These are phyloP conservation scores for Rallus crepitans DNA, from an alignment of 2,797 vertebrate genomes.

Conservation along the genomic window DNA sequence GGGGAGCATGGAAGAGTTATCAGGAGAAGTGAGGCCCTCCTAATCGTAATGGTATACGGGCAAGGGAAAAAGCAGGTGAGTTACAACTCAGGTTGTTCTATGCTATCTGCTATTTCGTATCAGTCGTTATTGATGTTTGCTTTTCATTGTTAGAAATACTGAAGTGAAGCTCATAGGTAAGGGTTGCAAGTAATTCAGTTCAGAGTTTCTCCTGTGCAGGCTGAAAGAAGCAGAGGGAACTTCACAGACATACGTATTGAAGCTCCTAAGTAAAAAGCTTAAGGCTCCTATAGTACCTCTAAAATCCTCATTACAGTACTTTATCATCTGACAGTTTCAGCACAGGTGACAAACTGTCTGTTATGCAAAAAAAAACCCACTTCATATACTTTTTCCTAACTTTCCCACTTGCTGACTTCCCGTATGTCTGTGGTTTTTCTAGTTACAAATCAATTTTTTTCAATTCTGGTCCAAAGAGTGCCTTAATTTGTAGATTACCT, in stretches of 20 bases:
- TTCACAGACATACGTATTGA: neutral
- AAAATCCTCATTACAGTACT: neutral
- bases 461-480: neutral
- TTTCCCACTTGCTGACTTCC: neutral
- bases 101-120: neutral
- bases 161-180: neutral
- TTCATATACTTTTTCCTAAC: neutral
- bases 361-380: neutral
- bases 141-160: neutral
- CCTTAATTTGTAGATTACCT: neutral
- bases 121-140: neutral
- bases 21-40: rapidly evolving
- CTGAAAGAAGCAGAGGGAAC: neutral
- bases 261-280: neutral
- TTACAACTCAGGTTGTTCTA: neutral
- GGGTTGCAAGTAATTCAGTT: neutral
- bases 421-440: neutral
- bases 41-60: rapidly evolving
- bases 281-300: neutral
- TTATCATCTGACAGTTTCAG: neutral
- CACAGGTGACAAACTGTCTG: neutral
- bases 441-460: neutral
- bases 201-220: neutral
- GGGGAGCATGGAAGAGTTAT: neutral
- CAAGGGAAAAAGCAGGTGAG: neutral